Conservation (phyloP, 2,888 invertebrate genomes). For the Vandiemenella viatica region DNA sequence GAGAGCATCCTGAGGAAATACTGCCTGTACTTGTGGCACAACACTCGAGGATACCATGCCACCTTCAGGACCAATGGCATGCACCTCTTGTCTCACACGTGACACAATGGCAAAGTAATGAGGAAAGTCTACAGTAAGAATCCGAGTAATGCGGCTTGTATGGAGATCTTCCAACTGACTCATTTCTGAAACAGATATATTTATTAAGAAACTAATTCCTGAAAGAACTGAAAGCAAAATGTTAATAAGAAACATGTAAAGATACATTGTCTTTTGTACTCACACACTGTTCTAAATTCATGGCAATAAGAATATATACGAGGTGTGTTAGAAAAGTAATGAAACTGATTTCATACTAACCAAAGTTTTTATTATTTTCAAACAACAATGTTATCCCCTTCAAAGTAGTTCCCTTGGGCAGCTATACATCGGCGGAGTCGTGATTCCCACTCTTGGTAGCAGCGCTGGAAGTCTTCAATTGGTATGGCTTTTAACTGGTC, state of each 20-base stretch:
- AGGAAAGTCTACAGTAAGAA: constrained; percentile 92
- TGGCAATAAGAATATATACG: no score
- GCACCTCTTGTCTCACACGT: constrained; percentile 88
- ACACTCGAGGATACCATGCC: constrained; percentile 90
- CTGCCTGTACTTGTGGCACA: constrained; percentile 74
- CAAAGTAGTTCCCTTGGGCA: no score
- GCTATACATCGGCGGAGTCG: no score
- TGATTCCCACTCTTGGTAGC: no score
- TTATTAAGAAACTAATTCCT: not conserved
- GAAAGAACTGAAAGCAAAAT: not conserved
- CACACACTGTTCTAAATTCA: no score
- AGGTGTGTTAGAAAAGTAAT: no score
- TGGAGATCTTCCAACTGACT: constrained; percentile 67
- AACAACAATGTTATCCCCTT: no score
- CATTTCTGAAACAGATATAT: constrained; percentile 38
- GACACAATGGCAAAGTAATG: constrained; percentile 96
- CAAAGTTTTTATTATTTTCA: no score
- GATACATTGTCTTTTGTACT: not conserved
- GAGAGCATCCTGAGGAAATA: constrained; percentile 88
- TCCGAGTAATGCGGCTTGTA: constrained; percentile 81
- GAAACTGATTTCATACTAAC: no score
- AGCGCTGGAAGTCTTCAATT: no score
- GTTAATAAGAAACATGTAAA: not conserved
- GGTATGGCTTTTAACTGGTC: no score
- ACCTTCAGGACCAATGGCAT: constrained; percentile 93